Evolutionary conservation across 2,797 vertebrate genomes (phyloP), one percentile per base, ranked within the genome.

Genomic region (Perodicticus potto): DNA sequence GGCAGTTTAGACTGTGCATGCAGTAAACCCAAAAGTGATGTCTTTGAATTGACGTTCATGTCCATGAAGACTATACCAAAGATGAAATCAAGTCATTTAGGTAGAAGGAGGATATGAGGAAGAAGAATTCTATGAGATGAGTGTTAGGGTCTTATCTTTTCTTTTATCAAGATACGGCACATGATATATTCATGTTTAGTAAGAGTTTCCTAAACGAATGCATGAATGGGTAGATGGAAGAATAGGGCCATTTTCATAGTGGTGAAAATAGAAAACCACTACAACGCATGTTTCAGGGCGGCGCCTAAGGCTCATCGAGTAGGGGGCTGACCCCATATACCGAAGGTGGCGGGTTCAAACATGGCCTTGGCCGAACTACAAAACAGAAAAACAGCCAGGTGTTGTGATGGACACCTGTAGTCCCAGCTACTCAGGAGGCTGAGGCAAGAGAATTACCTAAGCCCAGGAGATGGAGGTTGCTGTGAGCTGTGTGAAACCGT

Each of bases 51-150:
- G 37, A 67, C 37, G 10, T 59, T 9, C 10, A 23, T 67, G 2
- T 2, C 1, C 49, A 5, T 40, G 17, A 88, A 9, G 12, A 37
- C 20, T 85, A 85, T 29, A 59, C 23, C 73, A 57, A 88, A 81
- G 6, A 73, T 67, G 14, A 45, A 76, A 8, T 59, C 23, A 19
- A 82, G n/a, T 5, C 4, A 12, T 49, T 45, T 53, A 9, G 17
- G 13, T 59, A 25, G 1, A 22, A 25, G 1, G 16, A 82, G 0
- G 4, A 34, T 73, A 17, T 69, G 10, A 70, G 61, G 17, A 70
- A 7, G 6, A 0, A 37, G 2, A 93, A 2, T 63, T 40, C 55
- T 76, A 5, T 27, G 7, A 57, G 7, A 1, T 0, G 4, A 76
- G 11, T 63, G n/a, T 13, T 74, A 70, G 2, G 32, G 10, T 65